Base-by-base conservation (phyloP, 2,888 invertebrate species). In the Hedya salicella region DNA sequence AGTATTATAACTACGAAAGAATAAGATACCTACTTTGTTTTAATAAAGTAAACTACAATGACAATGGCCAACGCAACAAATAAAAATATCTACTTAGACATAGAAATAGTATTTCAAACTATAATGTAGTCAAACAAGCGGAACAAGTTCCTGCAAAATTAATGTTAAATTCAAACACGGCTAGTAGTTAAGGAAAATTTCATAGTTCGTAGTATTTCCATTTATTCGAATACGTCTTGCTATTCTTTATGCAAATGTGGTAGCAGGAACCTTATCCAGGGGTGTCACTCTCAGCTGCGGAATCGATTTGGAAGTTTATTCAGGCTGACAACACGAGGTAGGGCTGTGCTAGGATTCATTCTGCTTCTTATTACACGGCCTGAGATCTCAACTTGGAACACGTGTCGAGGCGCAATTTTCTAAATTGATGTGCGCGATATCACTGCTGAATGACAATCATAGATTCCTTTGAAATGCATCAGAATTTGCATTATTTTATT, bases 221-320 rank as follows among this genome's bases (percentile, higher is more conserved):
- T 68, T 78, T 76, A 78, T 75, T 76, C 75, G 78, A 78, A 81
- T 86, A 85, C 82, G 80, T 80, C 76, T 80, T 82, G 80, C 80
- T 80, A 83, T 88, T 89, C 86, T 86, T 85, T 88, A 91, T 90
- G 90, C 87, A 90, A 91, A 91, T 91, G 83, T 82, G 80, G 81
- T 77, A 79, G 80, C 79, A 81, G 78, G 80, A 85, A 81, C 81
- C 85, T 82, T 85, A 86, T 84, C 85, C 85, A 79, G 78, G 78
- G 83, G 81, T 89, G 91, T 91, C 92, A 91, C 85, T 87, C 85
- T 84, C 92, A 91, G 92, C 83, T 86, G 86, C 78, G 82, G 85
- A 90, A 91, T 89, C 91, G 91, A 91, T 91, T 91, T 88, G 86
- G 88, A 87, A 88, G 89, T 91, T 89, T 90, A 91, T 91, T 89